These are phyloP conservation scores for Philhelius pedissequus DNA, from an alignment of 2,888 invertebrate genomes.

Conservation along the genomic window DNA sequence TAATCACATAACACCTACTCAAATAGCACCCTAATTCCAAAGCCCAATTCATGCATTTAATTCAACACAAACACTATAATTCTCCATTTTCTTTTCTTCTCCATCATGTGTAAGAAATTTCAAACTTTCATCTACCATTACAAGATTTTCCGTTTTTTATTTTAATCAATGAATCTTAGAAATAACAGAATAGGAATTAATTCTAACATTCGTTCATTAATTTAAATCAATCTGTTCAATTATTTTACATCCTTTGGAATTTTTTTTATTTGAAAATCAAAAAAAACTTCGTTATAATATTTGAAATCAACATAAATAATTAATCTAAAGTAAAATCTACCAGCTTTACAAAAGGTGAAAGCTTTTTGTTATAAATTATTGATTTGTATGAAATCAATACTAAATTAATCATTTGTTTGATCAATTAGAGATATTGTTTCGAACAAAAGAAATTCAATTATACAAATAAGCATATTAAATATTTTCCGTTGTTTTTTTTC, in stretches of 20 bases:
- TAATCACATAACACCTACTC: too few species aligned
- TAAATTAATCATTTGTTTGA: background rate
- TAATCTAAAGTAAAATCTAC: background rate
- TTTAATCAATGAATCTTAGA: too few species aligned
- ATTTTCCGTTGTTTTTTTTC: background rate
- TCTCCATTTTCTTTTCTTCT: too few species aligned
- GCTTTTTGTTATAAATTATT: background rate
- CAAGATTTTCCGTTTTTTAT: too few species aligned
- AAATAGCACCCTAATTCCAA: too few species aligned
- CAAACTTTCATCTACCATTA: too few species aligned
- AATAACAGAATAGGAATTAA: too few species aligned
- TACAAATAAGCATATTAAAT: background rate
- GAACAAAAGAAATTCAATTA: too few species aligned
- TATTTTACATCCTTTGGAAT: background rate
- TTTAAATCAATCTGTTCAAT: background rate
- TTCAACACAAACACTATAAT: too few species aligned
- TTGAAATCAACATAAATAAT: background rate
- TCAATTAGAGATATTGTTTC: background rate
- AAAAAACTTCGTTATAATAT: background rate
- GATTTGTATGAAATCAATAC: background rate
- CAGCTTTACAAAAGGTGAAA: background rate
- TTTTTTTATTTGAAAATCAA: background rate
- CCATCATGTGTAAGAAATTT: too few species aligned
- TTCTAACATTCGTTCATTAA: too few species aligned
- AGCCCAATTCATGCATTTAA: too few species aligned